Evolutionary conservation across 2,113 vertebrate species (phyloP), one percentile per base, ranked within the genome.

Genomic region (Limnothrissa miodon): DNA sequence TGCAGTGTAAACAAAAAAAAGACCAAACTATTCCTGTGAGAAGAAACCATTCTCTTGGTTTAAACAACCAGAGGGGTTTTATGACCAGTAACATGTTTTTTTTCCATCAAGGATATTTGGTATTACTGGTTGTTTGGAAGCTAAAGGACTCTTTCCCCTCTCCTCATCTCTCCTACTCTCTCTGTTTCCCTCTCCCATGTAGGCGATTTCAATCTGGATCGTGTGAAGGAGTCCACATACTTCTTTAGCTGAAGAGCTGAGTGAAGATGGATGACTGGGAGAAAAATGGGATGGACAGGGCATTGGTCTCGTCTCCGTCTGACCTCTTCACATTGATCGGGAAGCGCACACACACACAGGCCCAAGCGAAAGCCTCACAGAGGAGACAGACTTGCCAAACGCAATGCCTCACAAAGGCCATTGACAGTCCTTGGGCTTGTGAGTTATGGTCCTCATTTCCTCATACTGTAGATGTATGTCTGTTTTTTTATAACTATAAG

Each of bases 191-290:
- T 89, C 59, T 88, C 56, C 19, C 15, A 83, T 84, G 29, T 84
- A 98, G 98, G 98, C 1, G 86, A 95, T 81, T 97, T 99, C 62
- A 92, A 98, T 92, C 93, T 99, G 81, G 80, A 94, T 79, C 89
- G 87, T 33, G 98, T 99, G 89, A 97, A 96, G 87, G 89, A 91
- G 45, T 99, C 98, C 25, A 96, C 94, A 0, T 99, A 97, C 87
- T 99, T 99, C 94, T 99, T 99, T 95, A 99, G 97, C 92, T 99
- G 96, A 99, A 99, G 48, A 62, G 51, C 44, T 79, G 90, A 95
- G 4, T 11, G 21, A 25, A 74, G 79, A 39, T 21, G 25, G 81
- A 70, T 7, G 4, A 87, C 51, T 59, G 83, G 80, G 85, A 87
- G 80, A 82, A 83, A 88, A 62, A 81, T 81, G 82, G 85, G 89